Conservation (phyloP, 2,888 invertebrate genomes). For the Dynastes grantii region DNA sequence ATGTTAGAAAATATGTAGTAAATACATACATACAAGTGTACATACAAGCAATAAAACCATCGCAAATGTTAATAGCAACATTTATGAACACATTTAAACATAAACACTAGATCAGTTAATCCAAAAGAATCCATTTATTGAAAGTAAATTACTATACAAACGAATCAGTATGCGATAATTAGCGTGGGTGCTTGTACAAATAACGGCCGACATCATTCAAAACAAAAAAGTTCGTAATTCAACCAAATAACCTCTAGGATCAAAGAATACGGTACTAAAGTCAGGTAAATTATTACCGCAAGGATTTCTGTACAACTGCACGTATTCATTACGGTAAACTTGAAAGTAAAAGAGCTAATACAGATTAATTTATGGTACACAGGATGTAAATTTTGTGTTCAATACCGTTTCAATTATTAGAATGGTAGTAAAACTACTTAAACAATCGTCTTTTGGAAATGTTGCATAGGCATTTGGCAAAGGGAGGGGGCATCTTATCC, state of each 20-base stretch:
- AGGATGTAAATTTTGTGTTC: too few relatives aligned
- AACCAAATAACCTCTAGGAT: not conserved
- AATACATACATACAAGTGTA: too few relatives aligned
- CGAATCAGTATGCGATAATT: not conserved
- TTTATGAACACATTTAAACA: not conserved
- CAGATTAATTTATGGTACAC: too few relatives aligned
- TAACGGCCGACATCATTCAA: not conserved
- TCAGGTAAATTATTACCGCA: not conserved
- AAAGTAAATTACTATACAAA: not conserved
- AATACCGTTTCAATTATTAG: too few relatives aligned
- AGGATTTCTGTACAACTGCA: not conserved
- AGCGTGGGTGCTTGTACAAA: constrained; percentile 10
- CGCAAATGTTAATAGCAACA: not conserved
- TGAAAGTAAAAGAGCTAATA: too few relatives aligned
- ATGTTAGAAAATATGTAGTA: too few relatives aligned
- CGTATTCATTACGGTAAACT: not conserved
- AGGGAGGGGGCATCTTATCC: too few relatives aligned
- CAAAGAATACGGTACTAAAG: not conserved
- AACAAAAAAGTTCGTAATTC: constrained; percentile 8
- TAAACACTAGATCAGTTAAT: not conserved
- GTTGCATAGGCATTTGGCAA: too few relatives aligned
- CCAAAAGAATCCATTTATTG: not conserved
- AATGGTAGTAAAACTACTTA: too few relatives aligned
- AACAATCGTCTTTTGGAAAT: too few relatives aligned
- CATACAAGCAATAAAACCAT: too few relatives aligned